Conservation (phyloP, 2,888 invertebrate genomes). For the Amorpha juglandis region DNA sequence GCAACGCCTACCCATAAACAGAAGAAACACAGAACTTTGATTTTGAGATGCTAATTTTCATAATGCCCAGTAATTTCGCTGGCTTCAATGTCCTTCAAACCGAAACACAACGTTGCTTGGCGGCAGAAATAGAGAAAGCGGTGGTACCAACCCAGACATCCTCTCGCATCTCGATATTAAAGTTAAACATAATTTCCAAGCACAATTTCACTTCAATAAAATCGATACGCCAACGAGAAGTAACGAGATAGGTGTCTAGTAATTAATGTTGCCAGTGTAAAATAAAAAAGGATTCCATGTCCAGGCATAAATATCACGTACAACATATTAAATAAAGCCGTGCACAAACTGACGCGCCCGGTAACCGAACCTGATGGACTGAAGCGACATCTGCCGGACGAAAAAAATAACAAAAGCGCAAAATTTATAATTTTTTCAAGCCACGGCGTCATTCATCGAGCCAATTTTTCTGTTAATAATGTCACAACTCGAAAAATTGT, state of each 20-base stretch:
- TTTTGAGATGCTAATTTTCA: too few relatives aligned
- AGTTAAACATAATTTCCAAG: too few relatives aligned
- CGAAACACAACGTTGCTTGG: too few relatives aligned
- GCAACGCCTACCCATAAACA: too few relatives aligned
- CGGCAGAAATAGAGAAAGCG: too few relatives aligned
- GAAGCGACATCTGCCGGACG: conserved; percentile 70
- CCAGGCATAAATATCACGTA: conserved; percentile 65
- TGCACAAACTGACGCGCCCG: conserved; percentile 65
- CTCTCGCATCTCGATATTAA: too few relatives aligned
- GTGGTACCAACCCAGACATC: too few relatives aligned
- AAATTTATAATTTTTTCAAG: conserved; percentile 57
- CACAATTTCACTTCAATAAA: not conserved
- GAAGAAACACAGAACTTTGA: too few relatives aligned
- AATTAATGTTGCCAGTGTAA: conserved; percentile 50
- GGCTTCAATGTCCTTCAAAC: too few relatives aligned
- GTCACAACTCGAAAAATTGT: conserved; percentile 69
- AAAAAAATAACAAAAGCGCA: conserved; percentile 69
- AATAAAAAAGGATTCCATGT: conserved; percentile 45
- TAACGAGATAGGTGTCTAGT: conserved; percentile 22
- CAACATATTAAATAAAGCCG: conserved; percentile 75
- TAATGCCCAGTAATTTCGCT: too few relatives aligned
- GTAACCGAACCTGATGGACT: conserved; percentile 73
- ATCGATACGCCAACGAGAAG: not conserved
- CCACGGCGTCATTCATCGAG: conserved; percentile 49
- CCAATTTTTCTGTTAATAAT: conserved; percentile 79